phyloP scores from a whole-genome alignment of 2,113 vertebrate genomes.

The Alligator sinensis region DNA sequence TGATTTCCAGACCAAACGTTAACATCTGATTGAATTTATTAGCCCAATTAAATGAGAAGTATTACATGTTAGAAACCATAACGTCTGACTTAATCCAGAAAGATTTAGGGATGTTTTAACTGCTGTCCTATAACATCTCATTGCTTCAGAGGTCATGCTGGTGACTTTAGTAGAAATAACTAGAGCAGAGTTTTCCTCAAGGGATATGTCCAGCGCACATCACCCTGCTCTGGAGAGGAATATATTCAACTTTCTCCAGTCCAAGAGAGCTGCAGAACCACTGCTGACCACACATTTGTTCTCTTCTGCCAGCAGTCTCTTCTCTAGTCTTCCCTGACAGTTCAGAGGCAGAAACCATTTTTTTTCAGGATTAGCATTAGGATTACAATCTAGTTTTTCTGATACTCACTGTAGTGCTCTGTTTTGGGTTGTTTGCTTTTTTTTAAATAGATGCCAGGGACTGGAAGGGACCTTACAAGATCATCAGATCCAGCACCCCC shows the following conservation, averaged over 20 bases:
- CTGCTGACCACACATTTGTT: too few species aligned
- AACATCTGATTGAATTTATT: slow-evolving; percentile 69
- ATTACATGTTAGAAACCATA: slow-evolving; percentile 59
- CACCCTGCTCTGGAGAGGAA: not conserved
- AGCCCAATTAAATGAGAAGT: slow-evolving; percentile 51
- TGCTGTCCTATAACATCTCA: slow-evolving; percentile 53
- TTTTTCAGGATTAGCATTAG: not conserved
- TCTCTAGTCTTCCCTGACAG: not conserved
- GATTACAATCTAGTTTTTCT: not conserved
- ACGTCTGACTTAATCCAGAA: slow-evolving; percentile 41
- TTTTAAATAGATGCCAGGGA: too few species aligned
- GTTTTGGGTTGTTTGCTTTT: not conserved
- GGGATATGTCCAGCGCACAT: slow-evolving; percentile 6
- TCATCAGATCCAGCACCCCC: too few species aligned
- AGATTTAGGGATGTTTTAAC: slow-evolving; percentile 68
- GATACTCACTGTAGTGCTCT: not conserved
- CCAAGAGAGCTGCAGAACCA: not conserved
- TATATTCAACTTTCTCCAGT: accelerated
- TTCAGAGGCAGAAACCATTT: not conserved
- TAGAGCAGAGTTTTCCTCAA: slow-evolving; percentile 29
- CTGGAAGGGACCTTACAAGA: too few species aligned
- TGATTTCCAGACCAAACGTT: slow-evolving; percentile 70
- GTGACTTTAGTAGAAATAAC: slow-evolving; percentile 52
- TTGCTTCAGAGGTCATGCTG: not conserved
- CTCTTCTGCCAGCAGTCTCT: not conserved